phyloP scores from a whole-genome alignment of 2,113 vertebrate genomes.

The Erpornis zantholeuca region DNA sequence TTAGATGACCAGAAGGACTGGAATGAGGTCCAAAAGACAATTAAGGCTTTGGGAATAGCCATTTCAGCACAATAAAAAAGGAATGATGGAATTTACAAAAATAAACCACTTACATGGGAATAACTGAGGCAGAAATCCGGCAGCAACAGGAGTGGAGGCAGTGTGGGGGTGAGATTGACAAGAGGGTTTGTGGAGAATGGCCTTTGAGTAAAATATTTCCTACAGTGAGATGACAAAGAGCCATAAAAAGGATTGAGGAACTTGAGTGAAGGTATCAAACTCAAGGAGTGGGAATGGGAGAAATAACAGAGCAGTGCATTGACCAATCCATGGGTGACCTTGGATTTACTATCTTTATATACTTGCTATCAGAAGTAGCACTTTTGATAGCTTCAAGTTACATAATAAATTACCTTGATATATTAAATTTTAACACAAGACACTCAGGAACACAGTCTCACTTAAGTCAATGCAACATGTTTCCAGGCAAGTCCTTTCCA shows the following conservation, averaged over 20 bases:
- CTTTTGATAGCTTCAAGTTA: background rate
- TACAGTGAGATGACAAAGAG: background rate
- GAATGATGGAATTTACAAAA: background rate
- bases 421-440: background rate
- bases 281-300: background rate
- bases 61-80: background rate
- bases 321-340: background rate
- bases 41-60: background rate
- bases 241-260: background rate
- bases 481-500: background rate
- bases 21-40: background rate
- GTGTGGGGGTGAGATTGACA: background rate
- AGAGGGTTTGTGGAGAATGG: background rate
- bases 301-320: background rate
- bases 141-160: background rate
- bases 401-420: background rate
- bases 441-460: background rate
- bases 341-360: too few relatives aligned
- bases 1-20: background rate
- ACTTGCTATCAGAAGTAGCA: too few relatives aligned
- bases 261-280: background rate
- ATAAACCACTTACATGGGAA: background rate
- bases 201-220: background rate
- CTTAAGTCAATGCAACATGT: background rate
- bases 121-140: background rate